A percentile compares a stretch with the other conserved stretches of the same genome.
phyloP scores from a whole-genome alignment of 2,113 vertebrate species.

The Eleginops maclovinus region DNA sequence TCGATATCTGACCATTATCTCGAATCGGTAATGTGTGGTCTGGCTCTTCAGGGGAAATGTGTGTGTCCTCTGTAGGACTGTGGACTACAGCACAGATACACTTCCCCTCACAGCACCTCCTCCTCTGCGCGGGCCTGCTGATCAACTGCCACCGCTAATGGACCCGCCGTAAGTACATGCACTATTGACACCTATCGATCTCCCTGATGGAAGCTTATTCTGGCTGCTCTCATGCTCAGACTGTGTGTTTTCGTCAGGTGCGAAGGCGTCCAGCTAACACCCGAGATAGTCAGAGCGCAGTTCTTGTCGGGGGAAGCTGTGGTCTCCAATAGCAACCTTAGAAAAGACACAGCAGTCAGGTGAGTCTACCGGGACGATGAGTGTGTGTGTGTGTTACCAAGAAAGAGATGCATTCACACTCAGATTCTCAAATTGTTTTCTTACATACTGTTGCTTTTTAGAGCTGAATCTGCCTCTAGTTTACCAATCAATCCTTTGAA shows the following conservation, averaged over 20 bases:
- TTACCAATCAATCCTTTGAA: neutral
- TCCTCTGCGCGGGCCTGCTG: slow-evolving; percentile 52
- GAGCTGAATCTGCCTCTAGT: neutral
- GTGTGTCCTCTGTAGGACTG: slow-evolving; percentile 60
- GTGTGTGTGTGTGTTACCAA: neutral
- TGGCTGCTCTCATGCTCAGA: neutral
- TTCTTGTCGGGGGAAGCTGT: slow-evolving; percentile 74
- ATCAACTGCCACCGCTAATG: slow-evolving; percentile 25
- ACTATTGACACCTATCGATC: neutral
- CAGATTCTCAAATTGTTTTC: too few relatives aligned
- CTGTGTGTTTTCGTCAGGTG: slow-evolving; percentile 45
- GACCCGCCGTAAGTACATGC: slow-evolving; percentile 60
- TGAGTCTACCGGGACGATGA: slow-evolving; percentile 2
- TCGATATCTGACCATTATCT: slow-evolving; percentile 42
- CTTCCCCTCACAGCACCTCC: slow-evolving; percentile 56
- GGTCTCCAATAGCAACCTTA: slow-evolving; percentile 45
- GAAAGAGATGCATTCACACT: slow-evolving; percentile 5
- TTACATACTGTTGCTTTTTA: too few relatives aligned
- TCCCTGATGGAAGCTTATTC: neutral
- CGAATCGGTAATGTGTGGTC: slow-evolving; percentile 20
- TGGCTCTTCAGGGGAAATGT: slow-evolving; percentile 29
- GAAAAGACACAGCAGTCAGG: neutral
- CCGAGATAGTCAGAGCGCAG: slow-evolving; percentile 89
- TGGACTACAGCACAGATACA: slow-evolving; percentile 58
- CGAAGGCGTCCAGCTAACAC: slow-evolving; percentile 80